Evolutionary conservation across 2,797 vertebrate species (phyloP), one percentile per base, ranked within the genome.

Genomic region (Telmatherina bonti): DNA sequence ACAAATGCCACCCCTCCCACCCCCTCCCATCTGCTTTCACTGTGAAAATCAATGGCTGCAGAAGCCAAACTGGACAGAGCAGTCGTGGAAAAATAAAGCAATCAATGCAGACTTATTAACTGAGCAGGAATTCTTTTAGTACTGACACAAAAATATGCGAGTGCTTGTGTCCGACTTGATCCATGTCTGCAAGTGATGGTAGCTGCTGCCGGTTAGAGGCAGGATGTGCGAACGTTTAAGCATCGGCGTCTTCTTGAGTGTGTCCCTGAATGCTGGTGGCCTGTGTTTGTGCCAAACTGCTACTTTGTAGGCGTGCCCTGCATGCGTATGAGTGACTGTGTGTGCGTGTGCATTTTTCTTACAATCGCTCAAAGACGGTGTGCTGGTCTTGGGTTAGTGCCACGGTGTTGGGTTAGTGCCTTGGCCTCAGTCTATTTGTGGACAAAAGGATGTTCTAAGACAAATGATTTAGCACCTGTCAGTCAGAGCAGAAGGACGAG

Each of bases 391-490:
- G 88, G 87, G 84, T 78, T 81, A 62, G 78, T 64, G 84, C 85
- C 84, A 86, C 67, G 24, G 70, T 65, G 74, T 62, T 74, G 67
- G 81, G 73, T 60, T 33, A 35, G 73, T 27, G 84, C 81, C 85
- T 84, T 78, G 88, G 89, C 86, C 88, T 73, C 68, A 22, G 83
- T 87, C 86, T 91, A 85, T 89, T 89, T 85, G 84, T 81, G 85
- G 91, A 91, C 87, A 85, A 91, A 87, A 81, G 86, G 88, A 89
- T 71, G 82, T 83, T 72, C 72, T 16, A 79, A 91, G 85, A 91
- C 88, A 90, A 89, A 90, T 88, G 89, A 93, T 92, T 89, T 91
- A 92, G 88, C 89, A 87, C 83, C 89, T 87, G 91, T 83, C 92
- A 85, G 78, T 91, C 90, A 91, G 79, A 49, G 67, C 73, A 78